Conservation (phyloP, 2,797 vertebrate genomes). For the Pygocentrus nattereri region DNA sequence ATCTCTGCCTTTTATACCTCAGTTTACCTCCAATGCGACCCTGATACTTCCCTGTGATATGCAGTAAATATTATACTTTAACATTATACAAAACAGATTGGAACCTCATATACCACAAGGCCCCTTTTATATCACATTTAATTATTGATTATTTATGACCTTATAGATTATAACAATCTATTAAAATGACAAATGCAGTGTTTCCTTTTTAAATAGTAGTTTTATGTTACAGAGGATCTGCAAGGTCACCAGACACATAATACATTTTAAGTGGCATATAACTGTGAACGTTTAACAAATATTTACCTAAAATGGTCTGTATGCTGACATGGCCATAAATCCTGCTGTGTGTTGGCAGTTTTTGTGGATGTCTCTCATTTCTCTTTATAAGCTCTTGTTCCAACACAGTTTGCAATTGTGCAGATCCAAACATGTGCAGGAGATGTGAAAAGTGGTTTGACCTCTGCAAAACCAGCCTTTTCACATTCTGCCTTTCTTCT, state of each 20-base stretch:
- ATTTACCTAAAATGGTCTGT: slow-evolving; percentile 12
- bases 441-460: slow-evolving; percentile 50
- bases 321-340: slow-evolving; percentile 28
- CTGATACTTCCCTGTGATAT: neutral
- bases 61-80: neutral
- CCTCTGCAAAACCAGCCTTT: slow-evolving; percentile 18
- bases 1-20: no score
- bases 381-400: slow-evolving; percentile 42
- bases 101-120: neutral
- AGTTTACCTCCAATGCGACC: neutral
- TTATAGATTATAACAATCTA: neutral
- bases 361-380: slow-evolving; percentile 31
- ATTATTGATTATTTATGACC: neutral
- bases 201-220: slow-evolving; percentile 13
- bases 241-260: slow-evolving; percentile 13
- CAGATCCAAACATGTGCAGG: slow-evolving; percentile 45
- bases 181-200: neutral
- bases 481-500: neutral
- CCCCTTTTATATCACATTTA: neutral
- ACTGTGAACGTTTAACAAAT: slow-evolving; percentile 45
- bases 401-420: slow-evolving; percentile 22
- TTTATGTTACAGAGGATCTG: slow-evolving; percentile 17
- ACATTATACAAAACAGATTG: neutral
- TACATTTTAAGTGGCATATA: slow-evolving; percentile 9
- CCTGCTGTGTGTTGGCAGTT: slow-evolving; percentile 11